A percentile compares a stretch with the other conserved stretches of the same genome.
phyloP scores from a whole-genome alignment of 2,888 invertebrate species.

The Morpho helenor region DNA sequence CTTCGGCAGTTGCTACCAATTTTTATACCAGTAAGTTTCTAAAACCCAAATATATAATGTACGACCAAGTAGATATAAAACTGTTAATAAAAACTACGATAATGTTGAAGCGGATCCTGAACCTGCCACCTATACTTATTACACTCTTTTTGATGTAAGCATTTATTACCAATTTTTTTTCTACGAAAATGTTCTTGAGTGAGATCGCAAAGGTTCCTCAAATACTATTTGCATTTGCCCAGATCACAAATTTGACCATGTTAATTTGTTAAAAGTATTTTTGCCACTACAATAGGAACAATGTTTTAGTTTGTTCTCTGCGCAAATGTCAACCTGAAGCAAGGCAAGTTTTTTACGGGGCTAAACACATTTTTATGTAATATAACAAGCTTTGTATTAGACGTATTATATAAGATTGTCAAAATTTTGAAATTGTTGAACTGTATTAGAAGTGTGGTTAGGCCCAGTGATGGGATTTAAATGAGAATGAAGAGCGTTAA shows the following conservation, averaged over 20 bases:
- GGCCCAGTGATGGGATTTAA: slow-evolving; percentile 56
- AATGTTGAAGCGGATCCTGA: too few species aligned
- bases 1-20: too few species aligned
- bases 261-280: too few species aligned
- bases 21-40: too few species aligned
- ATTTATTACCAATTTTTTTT: not conserved
- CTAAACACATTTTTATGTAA: slow-evolving; percentile 34
- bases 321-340: slow-evolving; percentile 2
- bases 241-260: not conserved
- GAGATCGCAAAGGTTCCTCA: slow-evolving; percentile 13
- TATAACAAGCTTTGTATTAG: not conserved
- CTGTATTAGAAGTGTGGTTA: slow-evolving; percentile 43
- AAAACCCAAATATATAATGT: too few species aligned
- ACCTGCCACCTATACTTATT: too few species aligned
- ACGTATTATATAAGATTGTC: not conserved
- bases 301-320: not conserved
- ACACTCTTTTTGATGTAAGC: too few species aligned
- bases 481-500: slow-evolving; percentile 61
- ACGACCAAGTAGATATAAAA: too few species aligned
- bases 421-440: slow-evolving; percentile 1
- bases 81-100: too few species aligned
- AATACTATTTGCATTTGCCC: slow-evolving; percentile 1
- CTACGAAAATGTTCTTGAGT: slow-evolving; percentile 12
- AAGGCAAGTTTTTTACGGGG: slow-evolving; percentile 23
- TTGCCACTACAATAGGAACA: too few species aligned